Base-by-base conservation (phyloP, 2,888 invertebrate species). In the Leptinotarsa haldemani region DNA sequence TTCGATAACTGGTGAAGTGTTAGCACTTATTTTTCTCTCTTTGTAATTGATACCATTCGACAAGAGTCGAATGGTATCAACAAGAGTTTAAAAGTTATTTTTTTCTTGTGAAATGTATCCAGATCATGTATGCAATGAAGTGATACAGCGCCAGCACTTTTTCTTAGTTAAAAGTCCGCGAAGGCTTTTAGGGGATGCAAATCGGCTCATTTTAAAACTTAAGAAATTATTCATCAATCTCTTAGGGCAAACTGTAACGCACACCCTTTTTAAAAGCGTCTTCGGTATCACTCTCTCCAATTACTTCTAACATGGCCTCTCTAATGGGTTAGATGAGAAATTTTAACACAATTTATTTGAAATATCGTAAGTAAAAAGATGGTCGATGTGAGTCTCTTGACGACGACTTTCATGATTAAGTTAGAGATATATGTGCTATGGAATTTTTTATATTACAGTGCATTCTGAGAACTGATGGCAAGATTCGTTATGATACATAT, bases 171-270 rank as follows among this genome's bases (percentile, higher is more conserved):
- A 79, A 78, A 80, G 77, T 79, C 78, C 77, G 61, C 69, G 69
- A 75, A 74, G 70, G 73, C 74, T 75, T 77, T 75, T 73, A 76
- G 75, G 78, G 77, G 74, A 79, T 75, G 74, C 75, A 80, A 72
- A 78, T 81, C 79, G 79, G 79, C 81, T 81, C 80, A 82, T 81
- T 81, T 82, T 83, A 80, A 81, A 83, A 83, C 79, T 82, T 81
- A 74, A 79, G 80, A 82, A 84, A 84, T 84, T 83, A 84, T 84
- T 84, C 82, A 84, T 83, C 82, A 82, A 80, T 81, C 82, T 82
- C 79, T 82, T 83, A 81, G 81, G 76, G 78, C 69, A 78, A 78
- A 76, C 77, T 77, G 77, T 76, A 72, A 70, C 69, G 58, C 75
- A 71, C 76, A 78, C 75, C 78, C 78, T 77, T 76, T 78, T 73